Percentiles rank a stretch among this genome's conserved stretches.
These are phyloP conservation scores for Polymixis lichenea DNA, from an alignment of 2,888 invertebrate species.

Conservation along the genomic window DNA sequence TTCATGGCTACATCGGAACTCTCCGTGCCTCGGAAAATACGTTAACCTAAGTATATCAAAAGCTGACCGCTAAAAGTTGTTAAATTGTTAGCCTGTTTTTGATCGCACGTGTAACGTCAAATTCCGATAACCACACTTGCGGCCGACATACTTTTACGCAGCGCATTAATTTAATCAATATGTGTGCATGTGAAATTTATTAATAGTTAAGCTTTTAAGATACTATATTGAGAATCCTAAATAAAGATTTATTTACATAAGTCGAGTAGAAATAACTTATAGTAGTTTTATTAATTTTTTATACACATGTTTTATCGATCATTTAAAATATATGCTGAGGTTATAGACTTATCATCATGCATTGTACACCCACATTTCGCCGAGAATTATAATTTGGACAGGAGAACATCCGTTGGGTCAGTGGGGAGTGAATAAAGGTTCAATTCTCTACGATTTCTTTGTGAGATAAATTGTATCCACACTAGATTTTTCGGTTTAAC, in stretches of 20 bases:
- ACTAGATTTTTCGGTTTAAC: not conserved
- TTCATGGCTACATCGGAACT: not conserved
- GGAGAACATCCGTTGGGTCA: not conserved
- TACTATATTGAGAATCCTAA: not conserved
- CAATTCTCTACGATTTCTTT: not conserved
- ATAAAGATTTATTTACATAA: not conserved
- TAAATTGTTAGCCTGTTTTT: constrained; percentile 7
- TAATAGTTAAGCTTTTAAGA: not conserved
- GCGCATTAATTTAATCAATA: constrained; percentile 13
- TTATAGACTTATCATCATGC: not conserved
- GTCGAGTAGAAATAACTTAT: not conserved
- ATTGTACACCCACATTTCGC: too few relatives aligned
- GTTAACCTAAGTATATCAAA: not conserved
- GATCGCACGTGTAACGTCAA: not conserved
- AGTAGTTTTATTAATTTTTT: not conserved
- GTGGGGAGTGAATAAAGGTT: not conserved
- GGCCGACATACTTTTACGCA: not conserved
- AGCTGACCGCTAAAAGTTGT: constrained; percentile 1
- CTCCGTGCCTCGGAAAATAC: not conserved
- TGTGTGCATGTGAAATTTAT: constrained; percentile 15
- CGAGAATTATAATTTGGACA: not conserved
- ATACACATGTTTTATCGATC: not conserved
- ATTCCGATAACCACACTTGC: constrained; percentile 9
- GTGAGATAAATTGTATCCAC: not conserved
- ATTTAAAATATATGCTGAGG: not conserved